Conservation (phyloP, 2,113 vertebrate species). For the Entelurus aequoreus region DNA sequence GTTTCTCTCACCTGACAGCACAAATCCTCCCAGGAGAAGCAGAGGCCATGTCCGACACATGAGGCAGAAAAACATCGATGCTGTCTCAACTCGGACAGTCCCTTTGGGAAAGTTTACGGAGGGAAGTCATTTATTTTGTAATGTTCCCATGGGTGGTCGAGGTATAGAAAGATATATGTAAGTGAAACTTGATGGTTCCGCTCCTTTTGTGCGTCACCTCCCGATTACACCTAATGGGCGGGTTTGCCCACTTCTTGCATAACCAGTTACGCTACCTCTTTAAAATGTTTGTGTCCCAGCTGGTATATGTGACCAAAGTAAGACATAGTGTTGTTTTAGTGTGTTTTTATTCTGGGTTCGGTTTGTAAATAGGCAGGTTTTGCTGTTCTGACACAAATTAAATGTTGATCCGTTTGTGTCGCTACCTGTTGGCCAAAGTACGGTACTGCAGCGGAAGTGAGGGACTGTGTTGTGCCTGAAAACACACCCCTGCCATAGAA, state of each 20-base stretch:
- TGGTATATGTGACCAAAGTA: too few species aligned
- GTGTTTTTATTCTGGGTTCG: not conserved
- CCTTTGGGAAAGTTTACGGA: not conserved
- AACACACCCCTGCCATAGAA: too few species aligned
- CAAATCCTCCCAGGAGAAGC: slow-evolving; percentile 52
- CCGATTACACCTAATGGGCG: slow-evolving; percentile 39
- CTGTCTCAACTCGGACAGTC: slow-evolving; percentile 6
- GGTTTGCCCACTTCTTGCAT: slow-evolving; percentile 15
- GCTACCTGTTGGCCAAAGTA: not conserved
- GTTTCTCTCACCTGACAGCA: slow-evolving; percentile 56
- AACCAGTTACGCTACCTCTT: slow-evolving; percentile 20
- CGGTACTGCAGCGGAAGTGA: not conserved
- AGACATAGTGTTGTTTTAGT: not conserved
- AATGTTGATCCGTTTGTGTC: too few species aligned
- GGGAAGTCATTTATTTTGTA: not conserved
- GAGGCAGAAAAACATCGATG: slow-evolving; percentile 15
- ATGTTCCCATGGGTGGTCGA: not conserved
- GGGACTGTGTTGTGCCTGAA: too few species aligned
- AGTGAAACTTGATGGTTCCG: not conserved
- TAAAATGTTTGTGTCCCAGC: not conserved
- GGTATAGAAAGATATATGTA: not conserved
- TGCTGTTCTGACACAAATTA: too few species aligned
- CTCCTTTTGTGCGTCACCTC: not conserved
- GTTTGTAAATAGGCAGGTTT: too few species aligned
- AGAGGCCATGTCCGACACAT: slow-evolving; percentile 55